Conservation (phyloP, 2,113 vertebrate species). For the Microtus ochrogaster region DNA sequence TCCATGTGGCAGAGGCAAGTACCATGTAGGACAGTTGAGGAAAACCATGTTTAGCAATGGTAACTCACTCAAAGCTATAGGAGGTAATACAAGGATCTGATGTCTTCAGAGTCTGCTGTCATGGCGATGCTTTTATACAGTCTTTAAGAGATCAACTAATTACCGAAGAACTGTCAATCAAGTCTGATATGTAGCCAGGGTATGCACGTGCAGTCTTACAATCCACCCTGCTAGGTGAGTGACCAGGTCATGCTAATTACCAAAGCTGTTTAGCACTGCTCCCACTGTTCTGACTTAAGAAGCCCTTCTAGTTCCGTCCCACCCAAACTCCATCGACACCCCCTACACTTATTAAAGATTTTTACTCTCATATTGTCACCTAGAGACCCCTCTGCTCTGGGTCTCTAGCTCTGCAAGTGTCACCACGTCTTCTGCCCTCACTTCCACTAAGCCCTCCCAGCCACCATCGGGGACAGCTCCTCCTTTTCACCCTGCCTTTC, state of each 20-base stretch:
- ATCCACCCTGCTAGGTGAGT: neutral
- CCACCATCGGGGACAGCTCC: neutral
- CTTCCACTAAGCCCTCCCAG: neutral
- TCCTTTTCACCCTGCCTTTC: neutral
- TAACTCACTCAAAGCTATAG: neutral
- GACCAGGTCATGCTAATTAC: neutral
- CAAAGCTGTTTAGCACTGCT: neutral
- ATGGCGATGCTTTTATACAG: neutral
- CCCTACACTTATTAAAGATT: neutral
- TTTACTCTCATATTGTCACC: neutral
- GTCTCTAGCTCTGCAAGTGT: neutral
- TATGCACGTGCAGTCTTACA: neutral
- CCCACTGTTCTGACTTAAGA: neutral
- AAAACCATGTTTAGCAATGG: neutral
- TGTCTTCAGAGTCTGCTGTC: neutral
- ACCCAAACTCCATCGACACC: neutral
- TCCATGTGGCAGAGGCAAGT: neutral
- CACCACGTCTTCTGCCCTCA: neutral
- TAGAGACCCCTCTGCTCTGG: neutral
- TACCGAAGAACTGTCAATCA: neutral
- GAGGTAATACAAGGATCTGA: neutral
- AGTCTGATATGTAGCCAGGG: neutral
- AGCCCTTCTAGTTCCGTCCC: neutral
- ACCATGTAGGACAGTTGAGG: neutral
- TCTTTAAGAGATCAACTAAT: neutral